Conservation (phyloP, 92 coral and sea anemone species). For the Bergia puertoricense region DNA sequence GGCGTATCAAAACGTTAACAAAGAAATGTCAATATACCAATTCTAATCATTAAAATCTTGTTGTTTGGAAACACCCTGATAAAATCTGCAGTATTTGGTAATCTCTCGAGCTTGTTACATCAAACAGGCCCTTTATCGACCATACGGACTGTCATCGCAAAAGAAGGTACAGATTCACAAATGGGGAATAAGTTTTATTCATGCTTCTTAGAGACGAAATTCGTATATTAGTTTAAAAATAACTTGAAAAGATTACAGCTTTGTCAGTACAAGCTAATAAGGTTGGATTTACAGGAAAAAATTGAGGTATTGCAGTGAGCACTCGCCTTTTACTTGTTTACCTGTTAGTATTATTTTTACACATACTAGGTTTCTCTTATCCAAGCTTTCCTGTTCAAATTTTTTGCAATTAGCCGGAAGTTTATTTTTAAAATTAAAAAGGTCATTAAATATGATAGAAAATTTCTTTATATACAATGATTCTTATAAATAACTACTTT, state of each 20-base stretch:
- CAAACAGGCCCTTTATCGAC: background rate
- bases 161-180: background rate
- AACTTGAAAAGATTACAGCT: background rate
- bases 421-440: background rate
- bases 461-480: too few relatives aligned
- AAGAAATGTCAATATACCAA: constrained; percentile 8
- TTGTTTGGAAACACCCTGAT: background rate
- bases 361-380: background rate
- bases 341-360: background rate
- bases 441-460: background rate
- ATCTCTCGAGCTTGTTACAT: background rate
- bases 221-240: too few relatives aligned
- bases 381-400: background rate
- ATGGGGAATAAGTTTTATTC: background rate
- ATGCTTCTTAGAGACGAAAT: background rate
- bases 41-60: background rate
- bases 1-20: background rate
- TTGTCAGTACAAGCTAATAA: background rate
- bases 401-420: background rate
- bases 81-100: background rate
- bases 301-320: background rate
- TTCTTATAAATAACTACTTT: background rate
- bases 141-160: background rate
- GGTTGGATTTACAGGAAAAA: background rate
- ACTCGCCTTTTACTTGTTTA: background rate